A percentile compares a stretch with the other conserved stretches of the same genome.
These are phyloP conservation scores for Altica lythri DNA, from an alignment of 2,888 invertebrate species.

Conservation along the genomic window DNA sequence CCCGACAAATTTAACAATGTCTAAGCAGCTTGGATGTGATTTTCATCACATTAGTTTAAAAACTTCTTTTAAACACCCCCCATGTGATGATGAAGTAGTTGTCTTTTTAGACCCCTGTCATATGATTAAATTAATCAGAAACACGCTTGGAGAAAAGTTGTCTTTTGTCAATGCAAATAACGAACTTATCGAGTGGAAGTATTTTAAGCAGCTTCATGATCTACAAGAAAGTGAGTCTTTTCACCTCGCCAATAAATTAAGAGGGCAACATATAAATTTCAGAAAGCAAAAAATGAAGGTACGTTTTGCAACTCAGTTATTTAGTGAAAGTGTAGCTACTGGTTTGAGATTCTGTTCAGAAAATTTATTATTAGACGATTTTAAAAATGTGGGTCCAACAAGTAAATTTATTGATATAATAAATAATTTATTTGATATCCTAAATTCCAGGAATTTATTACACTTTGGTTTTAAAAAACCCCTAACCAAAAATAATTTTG, in stretches of 20 bases:
- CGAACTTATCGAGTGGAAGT: not conserved
- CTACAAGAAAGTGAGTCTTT: not conserved
- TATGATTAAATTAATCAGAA: not conserved
- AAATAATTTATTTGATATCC: conserved; percentile 24
- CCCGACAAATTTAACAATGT: not conserved
- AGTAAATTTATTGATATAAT: conserved; percentile 12
- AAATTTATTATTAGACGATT: not conserved
- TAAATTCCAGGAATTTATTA: conserved; percentile 23
- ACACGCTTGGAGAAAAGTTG: not conserved
- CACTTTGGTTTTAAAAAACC: not conserved
- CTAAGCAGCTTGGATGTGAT: too few species aligned
- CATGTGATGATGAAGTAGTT: not conserved
- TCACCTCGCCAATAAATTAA: not conserved
- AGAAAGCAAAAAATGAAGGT: not conserved
- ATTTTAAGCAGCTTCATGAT: not conserved
- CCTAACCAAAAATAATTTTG: not conserved
- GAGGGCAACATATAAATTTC: not conserved
- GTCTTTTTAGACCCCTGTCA: not conserved
- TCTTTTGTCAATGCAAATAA: not conserved
- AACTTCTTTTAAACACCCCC: not conserved
- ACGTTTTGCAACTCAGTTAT: not conserved
- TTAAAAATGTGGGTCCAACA: conserved; percentile 13
- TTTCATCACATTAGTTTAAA: not conserved
- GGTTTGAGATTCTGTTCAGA: not conserved
- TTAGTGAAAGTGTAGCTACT: not conserved